Conservation (phyloP, 1,140 invertebrate species). For the Neelides sp. region DNA sequence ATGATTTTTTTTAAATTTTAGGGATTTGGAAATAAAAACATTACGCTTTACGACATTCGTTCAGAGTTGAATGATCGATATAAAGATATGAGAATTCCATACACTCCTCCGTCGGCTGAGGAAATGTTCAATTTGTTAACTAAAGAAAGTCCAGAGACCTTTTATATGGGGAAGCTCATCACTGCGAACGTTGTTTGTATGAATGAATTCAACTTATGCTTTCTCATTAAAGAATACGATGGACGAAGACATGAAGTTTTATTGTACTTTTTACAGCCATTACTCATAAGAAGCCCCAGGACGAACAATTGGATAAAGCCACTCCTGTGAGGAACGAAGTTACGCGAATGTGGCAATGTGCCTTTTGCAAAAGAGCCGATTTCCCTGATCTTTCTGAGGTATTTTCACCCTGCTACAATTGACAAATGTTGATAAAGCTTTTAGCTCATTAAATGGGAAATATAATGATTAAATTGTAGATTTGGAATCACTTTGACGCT, state of each 20-base stretch:
- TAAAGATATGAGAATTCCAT: conserved; percentile 78
- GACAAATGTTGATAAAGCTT: too few relatives aligned
- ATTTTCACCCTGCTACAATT: conserved; percentile 17
- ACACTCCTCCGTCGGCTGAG: conserved; percentile 63
- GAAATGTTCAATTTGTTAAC: conserved; percentile 90
- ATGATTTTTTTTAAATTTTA: conserved; percentile 26
- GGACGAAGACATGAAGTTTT: neutral
- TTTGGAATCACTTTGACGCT: conserved; percentile 97
- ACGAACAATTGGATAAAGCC: conserved; percentile 85
- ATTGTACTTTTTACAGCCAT: conserved; percentile 41
- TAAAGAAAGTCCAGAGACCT: conserved; percentile 90
- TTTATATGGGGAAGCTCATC: conserved; percentile 81
- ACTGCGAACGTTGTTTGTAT: conserved; percentile 54
- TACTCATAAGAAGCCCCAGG: conserved; percentile 73
- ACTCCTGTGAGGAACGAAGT: conserved; percentile 90
- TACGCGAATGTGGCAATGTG: conserved; percentile 90
- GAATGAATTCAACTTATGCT: neutral
- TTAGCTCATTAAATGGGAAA: neutral
- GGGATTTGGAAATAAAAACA: conserved; percentile 91
- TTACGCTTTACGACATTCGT: conserved; percentile 93
- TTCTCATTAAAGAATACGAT: neutral
- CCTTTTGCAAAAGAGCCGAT: conserved; percentile 89
- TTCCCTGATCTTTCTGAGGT: conserved; percentile 87
- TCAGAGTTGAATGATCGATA: conserved; percentile 90
- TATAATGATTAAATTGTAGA: conserved; percentile 34